Conservation (phyloP, 2,113 vertebrate genomes). For the Ciconia maguari region DNA sequence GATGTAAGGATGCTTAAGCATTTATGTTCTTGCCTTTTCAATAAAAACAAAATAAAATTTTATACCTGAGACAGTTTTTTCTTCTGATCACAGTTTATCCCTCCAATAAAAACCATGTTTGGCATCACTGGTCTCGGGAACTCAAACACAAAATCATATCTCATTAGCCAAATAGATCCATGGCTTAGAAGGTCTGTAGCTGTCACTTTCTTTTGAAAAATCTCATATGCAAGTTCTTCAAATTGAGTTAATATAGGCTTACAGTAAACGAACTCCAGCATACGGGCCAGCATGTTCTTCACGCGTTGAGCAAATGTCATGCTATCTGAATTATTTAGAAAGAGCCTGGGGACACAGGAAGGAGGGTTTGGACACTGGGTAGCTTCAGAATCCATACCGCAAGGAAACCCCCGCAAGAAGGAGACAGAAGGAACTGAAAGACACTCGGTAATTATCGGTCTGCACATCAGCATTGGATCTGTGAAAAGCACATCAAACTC, state of each 20-base stretch:
- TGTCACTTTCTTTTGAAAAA: slow-evolving; percentile 66
- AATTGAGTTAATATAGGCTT: neutral
- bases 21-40: neutral
- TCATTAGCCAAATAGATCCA: slow-evolving; percentile 84
- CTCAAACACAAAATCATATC: slow-evolving; percentile 82
- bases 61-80: slow-evolving; percentile 23
- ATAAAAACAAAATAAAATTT: neutral
- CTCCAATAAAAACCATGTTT: slow-evolving; percentile 78
- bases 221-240: slow-evolving; percentile 67
- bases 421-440: slow-evolving; percentile 80
- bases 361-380: slow-evolving; percentile 77
- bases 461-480: slow-evolving; percentile 80
- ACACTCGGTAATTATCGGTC: slow-evolving; percentile 74
- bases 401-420: slow-evolving; percentile 76
- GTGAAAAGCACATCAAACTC: slow-evolving; percentile 77
- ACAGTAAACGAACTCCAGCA: slow-evolving; percentile 53
- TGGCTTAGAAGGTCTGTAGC: slow-evolving; percentile 67
- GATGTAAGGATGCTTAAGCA: neutral
- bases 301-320: slow-evolving; percentile 83
- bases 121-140: slow-evolving; percentile 85
- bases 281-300: slow-evolving; percentile 70
- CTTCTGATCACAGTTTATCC: slow-evolving; percentile 54
- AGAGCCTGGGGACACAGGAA: slow-evolving; percentile 76
- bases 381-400: slow-evolving; percentile 70
- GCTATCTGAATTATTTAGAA: slow-evolving; percentile 59